Conservation (phyloP, 2,797 vertebrate species). For the Spinus pinus region DNA sequence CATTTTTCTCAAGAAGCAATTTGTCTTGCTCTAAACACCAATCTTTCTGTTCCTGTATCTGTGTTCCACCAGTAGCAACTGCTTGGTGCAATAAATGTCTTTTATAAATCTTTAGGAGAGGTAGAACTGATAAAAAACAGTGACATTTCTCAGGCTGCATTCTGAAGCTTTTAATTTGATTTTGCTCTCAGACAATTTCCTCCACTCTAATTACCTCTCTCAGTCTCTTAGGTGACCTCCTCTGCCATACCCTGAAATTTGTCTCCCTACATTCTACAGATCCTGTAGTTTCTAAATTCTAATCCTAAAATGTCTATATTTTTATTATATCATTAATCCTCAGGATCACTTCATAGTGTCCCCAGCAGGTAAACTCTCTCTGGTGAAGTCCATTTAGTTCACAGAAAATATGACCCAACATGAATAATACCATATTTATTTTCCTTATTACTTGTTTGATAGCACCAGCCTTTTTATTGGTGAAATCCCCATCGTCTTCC, state of each 20-base stretch:
- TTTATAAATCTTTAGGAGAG: neutral
- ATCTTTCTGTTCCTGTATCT: neutral
- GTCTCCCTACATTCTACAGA: neutral
- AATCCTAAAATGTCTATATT: neutral
- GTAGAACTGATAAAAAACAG: neutral
- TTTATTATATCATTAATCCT: neutral
- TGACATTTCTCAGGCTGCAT: neutral
- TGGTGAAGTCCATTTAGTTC: neutral
- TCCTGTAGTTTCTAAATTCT: neutral
- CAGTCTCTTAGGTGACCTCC: neutral
- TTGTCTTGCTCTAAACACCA: neutral
- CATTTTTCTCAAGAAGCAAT: neutral
- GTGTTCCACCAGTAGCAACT: neutral
- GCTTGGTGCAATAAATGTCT: neutral
- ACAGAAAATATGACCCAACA: neutral
- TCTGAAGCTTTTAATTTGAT: neutral
- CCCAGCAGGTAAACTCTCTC: neutral
- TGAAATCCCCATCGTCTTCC: neutral
- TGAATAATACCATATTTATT: neutral
- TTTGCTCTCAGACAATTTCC: constrained; percentile 6
- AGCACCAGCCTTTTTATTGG: neutral
- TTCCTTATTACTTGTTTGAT: neutral
- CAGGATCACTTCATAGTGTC: neutral
- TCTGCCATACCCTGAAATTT: neutral
- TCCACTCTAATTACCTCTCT: neutral